A percentile compares a stretch with the other conserved stretches of the same genome.
Conservation (phyloP, 2,113 vertebrate species). For the Formicarius rufipectus region DNA sequence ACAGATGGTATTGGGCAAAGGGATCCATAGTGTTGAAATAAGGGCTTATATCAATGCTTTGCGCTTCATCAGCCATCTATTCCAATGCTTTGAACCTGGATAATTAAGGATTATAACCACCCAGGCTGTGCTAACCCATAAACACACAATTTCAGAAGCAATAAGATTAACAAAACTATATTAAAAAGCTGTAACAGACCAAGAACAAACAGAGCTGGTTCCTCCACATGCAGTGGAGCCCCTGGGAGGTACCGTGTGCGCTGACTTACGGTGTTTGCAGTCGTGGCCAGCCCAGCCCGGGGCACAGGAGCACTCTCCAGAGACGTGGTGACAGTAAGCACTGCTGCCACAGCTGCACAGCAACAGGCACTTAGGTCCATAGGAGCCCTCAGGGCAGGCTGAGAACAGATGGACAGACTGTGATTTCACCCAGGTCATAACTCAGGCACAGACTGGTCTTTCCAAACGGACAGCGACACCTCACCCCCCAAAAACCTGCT, state of each 20-base stretch:
- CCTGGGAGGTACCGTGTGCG: neutral
- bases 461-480: neutral
- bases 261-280: constrained; percentile 43
- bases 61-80: constrained; percentile 63
- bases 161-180: constrained; percentile 45
- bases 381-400: constrained; percentile 60
- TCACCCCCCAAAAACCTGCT: neutral
- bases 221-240: neutral
- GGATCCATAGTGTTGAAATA: constrained; percentile 52
- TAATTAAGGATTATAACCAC: constrained; percentile 71
- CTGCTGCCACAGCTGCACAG: constrained; percentile 51
- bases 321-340: constrained; percentile 60
- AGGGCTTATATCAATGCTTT: constrained; percentile 66
- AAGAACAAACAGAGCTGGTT: constrained; percentile 15
- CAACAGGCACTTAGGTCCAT: constrained; percentile 50
- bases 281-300: constrained; percentile 6
- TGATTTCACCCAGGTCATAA: neutral
- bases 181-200: constrained; percentile 22
- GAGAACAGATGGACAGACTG: neutral
- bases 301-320: constrained; percentile 51
- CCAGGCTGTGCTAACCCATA: constrained; percentile 47
- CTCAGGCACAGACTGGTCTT: neutral
- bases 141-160: constrained; percentile 51
- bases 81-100: constrained; percentile 54
- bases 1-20: constrained; percentile 39